Base-by-base conservation (phyloP, 2,113 vertebrate genomes). In the Chionodraco myersi region DNA sequence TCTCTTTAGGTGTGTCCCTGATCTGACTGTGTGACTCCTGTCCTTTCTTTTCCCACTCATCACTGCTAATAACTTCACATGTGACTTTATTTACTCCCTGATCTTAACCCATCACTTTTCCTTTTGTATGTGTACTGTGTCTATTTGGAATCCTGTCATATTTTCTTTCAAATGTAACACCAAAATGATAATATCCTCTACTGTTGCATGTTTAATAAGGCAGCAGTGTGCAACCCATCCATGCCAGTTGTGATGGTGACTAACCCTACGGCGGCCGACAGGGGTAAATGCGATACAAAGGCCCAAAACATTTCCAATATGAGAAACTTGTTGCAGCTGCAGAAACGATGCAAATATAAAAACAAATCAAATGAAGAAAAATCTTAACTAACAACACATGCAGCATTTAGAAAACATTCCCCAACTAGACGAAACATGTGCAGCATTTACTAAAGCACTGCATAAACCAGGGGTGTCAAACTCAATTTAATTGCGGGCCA, bases 161-260 rank as follows among this genome's bases (percentile, higher is more conserved):
- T 83, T 75, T 87, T 75, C 68, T 89, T 89, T 80, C 89, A 89
- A 86, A 74, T 56, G 53, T 67, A 21, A 53, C 34, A 6, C 21
- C 4, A 54, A 1, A 34, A 67, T 53, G n/a, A 54, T 44, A 54
- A 2, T 6, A 15, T 15, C 36, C 36, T 41, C 30, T n/a, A 74
- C 10, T 1, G 41, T 21, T 84, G 74, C 84, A 82, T 84, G 86
- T 59, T n/a, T 66, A 60, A 67, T 36, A 30, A 23, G 2, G 63
- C 26, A 14, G 5, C 48, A 6, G 18, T 47, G 74, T 79, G 47
- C 45, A 56, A 57, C 41, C 48, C 83, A 76, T 85, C 71, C 75
- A 4, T 51, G 15, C 58, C 34, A 14, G 62, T 47, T 60, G 4
- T 11, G 23, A 69, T 56, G 21, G n/a, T 30, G 30, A 59, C 65